phyloP scores from a whole-genome alignment of 2,888 invertebrate genomes.

The Oasisia sp. region DNA sequence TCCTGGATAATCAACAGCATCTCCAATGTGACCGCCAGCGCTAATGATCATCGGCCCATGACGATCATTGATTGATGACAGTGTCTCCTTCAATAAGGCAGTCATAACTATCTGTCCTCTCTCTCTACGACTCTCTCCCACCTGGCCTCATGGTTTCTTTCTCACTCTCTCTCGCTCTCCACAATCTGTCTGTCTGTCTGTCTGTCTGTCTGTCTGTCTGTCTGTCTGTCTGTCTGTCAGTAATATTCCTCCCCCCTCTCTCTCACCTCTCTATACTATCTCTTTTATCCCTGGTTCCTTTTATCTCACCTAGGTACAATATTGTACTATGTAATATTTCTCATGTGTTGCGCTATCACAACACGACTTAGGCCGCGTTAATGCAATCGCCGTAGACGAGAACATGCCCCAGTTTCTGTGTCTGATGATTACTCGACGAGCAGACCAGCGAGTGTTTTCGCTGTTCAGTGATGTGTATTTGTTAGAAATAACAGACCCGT shows the following conservation, averaged over 20 bases:
- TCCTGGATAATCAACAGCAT: too few species aligned
- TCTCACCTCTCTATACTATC: neutral
- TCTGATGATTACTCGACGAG: neutral
- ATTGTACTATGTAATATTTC: neutral
- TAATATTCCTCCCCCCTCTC: neutral
- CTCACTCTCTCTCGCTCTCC: too few species aligned
- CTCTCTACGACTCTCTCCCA: too few species aligned
- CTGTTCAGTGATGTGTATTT: neutral
- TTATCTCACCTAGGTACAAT: neutral
- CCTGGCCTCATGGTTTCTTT: too few species aligned
- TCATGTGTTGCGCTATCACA: neutral
- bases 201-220: too few species aligned
- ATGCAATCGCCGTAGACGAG: neutral
- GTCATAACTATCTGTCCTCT: too few species aligned
- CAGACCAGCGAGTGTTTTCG: neutral
- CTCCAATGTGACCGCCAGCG: too few species aligned
- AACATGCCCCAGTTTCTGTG: neutral
- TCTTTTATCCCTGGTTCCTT: constrained; percentile 20
- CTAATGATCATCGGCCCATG: too few species aligned
- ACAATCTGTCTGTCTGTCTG: too few species aligned
- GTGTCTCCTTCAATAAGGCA: too few species aligned
- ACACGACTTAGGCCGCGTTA: neutral
- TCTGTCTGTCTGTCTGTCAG: too few species aligned
- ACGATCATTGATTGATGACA: too few species aligned
- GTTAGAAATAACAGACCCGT: neutral